Evolutionary conservation across 2,888 invertebrate genomes (phyloP), one percentile per base, ranked within the genome.

Genomic region (Camponotus fellah): DNA sequence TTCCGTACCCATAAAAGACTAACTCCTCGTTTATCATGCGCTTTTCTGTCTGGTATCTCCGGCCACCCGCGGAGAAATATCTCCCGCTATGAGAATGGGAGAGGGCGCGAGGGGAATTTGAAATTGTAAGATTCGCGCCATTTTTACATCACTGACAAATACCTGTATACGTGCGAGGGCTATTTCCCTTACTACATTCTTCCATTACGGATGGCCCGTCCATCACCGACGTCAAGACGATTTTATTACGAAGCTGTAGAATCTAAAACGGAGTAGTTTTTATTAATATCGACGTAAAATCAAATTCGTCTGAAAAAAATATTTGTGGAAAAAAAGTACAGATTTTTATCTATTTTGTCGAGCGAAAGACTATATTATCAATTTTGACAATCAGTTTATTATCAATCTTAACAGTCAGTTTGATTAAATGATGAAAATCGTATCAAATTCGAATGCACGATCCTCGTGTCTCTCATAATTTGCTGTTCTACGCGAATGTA

Each of bases 11-110:
- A 84, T 86, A 90, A 89, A 88, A 75, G 85, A 85, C 82, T 88
- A 66, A 84, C 88, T 79, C 81, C 82, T 86, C 88, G 84, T 90
- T 88, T 86, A 88, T 89, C 90, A 90, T 84, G 81, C 85, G 76
- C 82, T 82, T 83, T 88, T 84, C 85, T 56, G 77, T 87, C 82
- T 79, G 56, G 34, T 46, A 64, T 82, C 74, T 43, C 56, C 71
- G 58, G 49, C 58, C 32, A 21, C 49, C 62, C 68, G 66, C 26
- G 69, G 17, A 71, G 62, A 83, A 65, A 77, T 60, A 77, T 64
- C 40, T 60, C 46, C 49, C 69, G 82, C 56, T 58, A 66, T 53
- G 21, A 82, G 49, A 68, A 82, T 76, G 58, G 43, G 46, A 32
- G 56, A 68, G n/a, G 46, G 60, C 34, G 49, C 76, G 32, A 66